Percentiles rank a stretch among this genome's conserved stretches.
Evolutionary conservation across 1,140 invertebrate genomes (phyloP).

Genomic region (Rhagoletis zephyria): DNA sequence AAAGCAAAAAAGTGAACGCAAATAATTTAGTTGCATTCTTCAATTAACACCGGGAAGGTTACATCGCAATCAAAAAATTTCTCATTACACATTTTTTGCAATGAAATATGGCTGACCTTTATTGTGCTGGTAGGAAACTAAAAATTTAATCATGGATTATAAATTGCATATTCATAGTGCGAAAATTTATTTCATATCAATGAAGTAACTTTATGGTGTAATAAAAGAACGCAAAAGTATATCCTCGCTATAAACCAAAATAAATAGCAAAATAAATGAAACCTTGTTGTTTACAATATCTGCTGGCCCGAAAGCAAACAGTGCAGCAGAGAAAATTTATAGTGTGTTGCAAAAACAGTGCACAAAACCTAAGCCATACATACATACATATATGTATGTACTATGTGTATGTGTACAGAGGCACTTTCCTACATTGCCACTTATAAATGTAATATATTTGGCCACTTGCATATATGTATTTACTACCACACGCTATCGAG

Average conservation of each 20-base stretch:
- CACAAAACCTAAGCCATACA: background rate
- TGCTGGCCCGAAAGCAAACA: background rate
- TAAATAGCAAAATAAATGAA: constrained; percentile 30
- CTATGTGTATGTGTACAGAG: no score
- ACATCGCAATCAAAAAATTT: no score
- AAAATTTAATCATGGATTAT: constrained; percentile 6
- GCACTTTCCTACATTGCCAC: no score
- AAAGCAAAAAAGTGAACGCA: no score
- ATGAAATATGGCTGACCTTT: background rate
- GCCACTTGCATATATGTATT: background rate
- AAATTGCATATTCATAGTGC: background rate
- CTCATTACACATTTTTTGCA: no score
- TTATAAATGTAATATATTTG: constrained; percentile 31
- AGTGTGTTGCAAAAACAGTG: background rate
- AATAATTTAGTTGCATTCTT: no score
- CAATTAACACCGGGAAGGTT: no score
- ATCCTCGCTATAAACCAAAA: background rate
- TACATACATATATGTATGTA: background rate
- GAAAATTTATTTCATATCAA: constrained; percentile 5
- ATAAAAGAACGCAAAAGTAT: background rate
- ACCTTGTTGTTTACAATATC: background rate
- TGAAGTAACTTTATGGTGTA: background rate
- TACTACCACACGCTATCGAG: background rate
- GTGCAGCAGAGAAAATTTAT: constrained; percentile 8
- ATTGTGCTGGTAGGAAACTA: background rate